These are phyloP conservation scores for Gonatopus flavifemur DNA, from an alignment of 1,140 invertebrate species.

Conservation along the genomic window DNA sequence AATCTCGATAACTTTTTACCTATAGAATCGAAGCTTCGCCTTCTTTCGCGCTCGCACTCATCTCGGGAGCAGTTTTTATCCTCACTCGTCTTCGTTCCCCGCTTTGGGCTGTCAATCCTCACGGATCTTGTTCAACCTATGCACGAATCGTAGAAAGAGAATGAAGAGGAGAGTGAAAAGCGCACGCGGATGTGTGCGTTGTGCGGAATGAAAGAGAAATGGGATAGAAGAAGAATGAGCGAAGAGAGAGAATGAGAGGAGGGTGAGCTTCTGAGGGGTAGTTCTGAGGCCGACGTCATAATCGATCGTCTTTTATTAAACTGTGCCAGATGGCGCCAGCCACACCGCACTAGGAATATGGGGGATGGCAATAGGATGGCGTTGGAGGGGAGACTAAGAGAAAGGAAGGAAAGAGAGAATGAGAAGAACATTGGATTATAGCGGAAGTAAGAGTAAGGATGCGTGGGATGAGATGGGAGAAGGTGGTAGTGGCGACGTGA, in stretches of 20 bases:
- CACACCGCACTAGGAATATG: slow-evolving; percentile 19
- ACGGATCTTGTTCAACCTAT: too few relatives aligned
- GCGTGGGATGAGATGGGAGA: slow-evolving; percentile 21
- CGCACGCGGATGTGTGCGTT: not conserved
- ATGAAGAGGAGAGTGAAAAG: slow-evolving; percentile 6
- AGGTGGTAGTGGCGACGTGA: slow-evolving; percentile 35
- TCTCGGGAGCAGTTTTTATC: too few relatives aligned
- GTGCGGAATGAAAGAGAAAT: not conserved
- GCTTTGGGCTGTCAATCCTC: too few relatives aligned
- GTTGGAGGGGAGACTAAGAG: slow-evolving; percentile 10
- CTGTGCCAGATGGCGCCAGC: slow-evolving; percentile 55
- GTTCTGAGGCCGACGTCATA: slow-evolving; percentile 57
- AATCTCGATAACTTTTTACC: too few relatives aligned
- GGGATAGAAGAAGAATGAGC: not conserved
- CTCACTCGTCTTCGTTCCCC: too few relatives aligned
- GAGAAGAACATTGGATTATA: too few relatives aligned
- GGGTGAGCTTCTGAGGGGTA: slow-evolving; percentile 31
- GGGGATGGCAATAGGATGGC: slow-evolving; percentile 21
- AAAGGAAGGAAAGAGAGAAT: slow-evolving; percentile 17
- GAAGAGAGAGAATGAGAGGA: slow-evolving; percentile 12
- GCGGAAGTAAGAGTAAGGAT: slow-evolving; percentile 36
- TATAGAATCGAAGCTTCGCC: too few relatives aligned
- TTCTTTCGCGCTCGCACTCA: too few relatives aligned
- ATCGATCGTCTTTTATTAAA: slow-evolving; percentile 62
- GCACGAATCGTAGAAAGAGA: not conserved